phyloP scores from a whole-genome alignment of 2,797 vertebrate species.

The Geotrypetes seraphini region DNA sequence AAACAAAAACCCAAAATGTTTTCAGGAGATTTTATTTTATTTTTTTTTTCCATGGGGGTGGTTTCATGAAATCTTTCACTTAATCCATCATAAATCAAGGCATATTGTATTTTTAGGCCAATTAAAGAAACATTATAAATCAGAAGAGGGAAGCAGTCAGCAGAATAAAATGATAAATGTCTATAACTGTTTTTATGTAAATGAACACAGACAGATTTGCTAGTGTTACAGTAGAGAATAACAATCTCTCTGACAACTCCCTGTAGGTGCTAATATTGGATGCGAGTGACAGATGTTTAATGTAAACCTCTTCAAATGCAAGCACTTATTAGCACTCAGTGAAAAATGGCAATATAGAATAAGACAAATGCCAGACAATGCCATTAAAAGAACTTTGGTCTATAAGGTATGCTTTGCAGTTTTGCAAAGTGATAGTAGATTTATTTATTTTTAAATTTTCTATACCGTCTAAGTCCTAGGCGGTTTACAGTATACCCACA shows the following conservation, averaged over 20 bases:
- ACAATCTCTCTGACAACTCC: conserved; percentile 59
- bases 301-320: conserved; percentile 44
- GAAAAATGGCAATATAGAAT: conserved; percentile 25
- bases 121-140: conserved; percentile 68
- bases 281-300: conserved; percentile 55
- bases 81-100: conserved; percentile 66
- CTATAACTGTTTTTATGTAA: conserved; percentile 55
- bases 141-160: conserved; percentile 56
- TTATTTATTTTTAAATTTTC: too few species aligned
- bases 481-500: too few species aligned
- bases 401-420: too few species aligned
- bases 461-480: too few species aligned
- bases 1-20: too few species aligned
- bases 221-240: conserved; percentile 47
- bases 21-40: too few species aligned
- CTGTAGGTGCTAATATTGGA: conserved; percentile 43
- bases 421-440: too few species aligned
- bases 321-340: conserved; percentile 39
- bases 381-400: too few species aligned
- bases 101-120: conserved; percentile 68
- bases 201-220: conserved; percentile 57
- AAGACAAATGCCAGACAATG: conserved; percentile 40
- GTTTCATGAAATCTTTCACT: conserved; percentile 72
- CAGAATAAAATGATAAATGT: conserved; percentile 64
- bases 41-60: too few species aligned